phyloP scores from a whole-genome alignment of 2,888 invertebrate species.

The Melinopterus prodromus region DNA sequence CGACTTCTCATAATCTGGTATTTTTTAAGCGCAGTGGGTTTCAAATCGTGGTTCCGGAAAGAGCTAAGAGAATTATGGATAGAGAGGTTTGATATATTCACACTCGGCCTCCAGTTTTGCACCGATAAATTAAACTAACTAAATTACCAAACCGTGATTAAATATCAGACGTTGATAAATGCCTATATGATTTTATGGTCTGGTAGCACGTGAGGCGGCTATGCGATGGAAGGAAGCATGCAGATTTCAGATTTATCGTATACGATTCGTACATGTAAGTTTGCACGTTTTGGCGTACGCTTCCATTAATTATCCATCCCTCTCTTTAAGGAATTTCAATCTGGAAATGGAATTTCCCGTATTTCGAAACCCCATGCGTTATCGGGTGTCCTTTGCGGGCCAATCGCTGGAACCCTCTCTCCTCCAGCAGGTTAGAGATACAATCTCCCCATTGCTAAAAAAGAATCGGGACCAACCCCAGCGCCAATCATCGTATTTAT shows the following conservation, averaged over 20 bases:
- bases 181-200: constrained; percentile 54
- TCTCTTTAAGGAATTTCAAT: constrained; percentile 53
- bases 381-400: constrained; percentile 50
- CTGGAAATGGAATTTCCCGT: constrained; percentile 48
- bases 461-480: constrained; percentile 42
- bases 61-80: background rate
- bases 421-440: constrained; percentile 47
- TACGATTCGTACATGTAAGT: constrained; percentile 40
- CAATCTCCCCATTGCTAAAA: constrained; percentile 53
- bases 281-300: constrained; percentile 34
- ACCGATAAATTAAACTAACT: constrained; percentile 45
- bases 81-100: constrained; percentile 18
- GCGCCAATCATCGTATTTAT: constrained; percentile 45
- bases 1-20: no score
- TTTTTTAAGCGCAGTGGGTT: no score
- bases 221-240: constrained; percentile 51
- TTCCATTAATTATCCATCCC: background rate
- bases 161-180: constrained; percentile 58
- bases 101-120: background rate
- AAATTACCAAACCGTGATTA: constrained; percentile 57
- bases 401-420: constrained; percentile 52
- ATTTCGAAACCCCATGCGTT: constrained; percentile 40
- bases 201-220: constrained; percentile 50
- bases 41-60: background rate
- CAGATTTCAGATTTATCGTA: constrained; percentile 53